Percentiles rank a stretch among this genome's conserved stretches.
Evolutionary conservation across 2,113 vertebrate genomes (phyloP).

Genomic region (Eulemur macaco): DNA sequence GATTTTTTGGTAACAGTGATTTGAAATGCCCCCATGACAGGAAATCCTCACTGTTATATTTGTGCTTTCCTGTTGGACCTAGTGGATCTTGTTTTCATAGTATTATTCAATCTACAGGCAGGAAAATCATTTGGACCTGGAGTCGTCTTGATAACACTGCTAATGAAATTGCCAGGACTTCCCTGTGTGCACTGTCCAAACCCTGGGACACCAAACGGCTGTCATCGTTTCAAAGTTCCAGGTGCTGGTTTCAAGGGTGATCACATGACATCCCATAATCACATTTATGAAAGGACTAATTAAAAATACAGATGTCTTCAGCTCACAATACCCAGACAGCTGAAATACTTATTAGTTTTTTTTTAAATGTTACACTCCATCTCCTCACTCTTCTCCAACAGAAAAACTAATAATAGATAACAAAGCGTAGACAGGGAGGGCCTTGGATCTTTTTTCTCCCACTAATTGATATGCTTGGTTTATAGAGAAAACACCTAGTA

Average conservation of each 20-base stretch:
- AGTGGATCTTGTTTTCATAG: slow-evolving; percentile 76
- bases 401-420: slow-evolving; percentile 75
- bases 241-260: slow-evolving; percentile 80
- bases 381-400: slow-evolving; percentile 49
- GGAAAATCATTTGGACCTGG: slow-evolving; percentile 84
- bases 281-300: slow-evolving; percentile 83
- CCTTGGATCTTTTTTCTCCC: background rate
- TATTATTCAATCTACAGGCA: slow-evolving; percentile 80
- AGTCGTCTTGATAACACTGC: slow-evolving; percentile 80
- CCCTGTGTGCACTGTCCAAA: slow-evolving; percentile 30
- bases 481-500: slow-evolving; percentile 35
- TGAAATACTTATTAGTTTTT: slow-evolving; percentile 67
- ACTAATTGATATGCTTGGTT: slow-evolving; percentile 37
- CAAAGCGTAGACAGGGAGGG: slow-evolving; percentile 22
- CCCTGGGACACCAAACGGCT: slow-evolving; percentile 45
- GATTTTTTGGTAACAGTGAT: background rate
- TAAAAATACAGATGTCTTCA: slow-evolving; percentile 84
- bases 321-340: slow-evolving; percentile 81
- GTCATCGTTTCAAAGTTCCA: slow-evolving; percentile 71
- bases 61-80: slow-evolving; percentile 80
- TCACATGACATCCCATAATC: slow-evolving; percentile 77
- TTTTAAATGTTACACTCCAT: slow-evolving; percentile 53
- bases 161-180: slow-evolving; percentile 81
- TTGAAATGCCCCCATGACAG: slow-evolving; percentile 63
- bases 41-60: slow-evolving; percentile 86